Conservation (phyloP, 2,888 invertebrate species). For the Dermolepida albohirtum region DNA sequence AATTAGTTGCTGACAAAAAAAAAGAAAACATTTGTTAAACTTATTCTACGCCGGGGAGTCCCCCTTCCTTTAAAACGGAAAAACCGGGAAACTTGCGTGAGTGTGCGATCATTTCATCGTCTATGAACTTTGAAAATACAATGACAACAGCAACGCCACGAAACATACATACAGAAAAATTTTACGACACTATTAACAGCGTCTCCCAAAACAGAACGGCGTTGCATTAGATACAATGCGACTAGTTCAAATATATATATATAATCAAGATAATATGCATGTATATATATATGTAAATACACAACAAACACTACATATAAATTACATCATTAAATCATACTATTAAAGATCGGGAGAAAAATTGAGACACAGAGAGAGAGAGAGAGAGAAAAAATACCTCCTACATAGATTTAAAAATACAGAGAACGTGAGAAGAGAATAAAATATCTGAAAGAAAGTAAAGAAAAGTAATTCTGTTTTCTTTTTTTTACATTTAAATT, state of each 20-base stretch:
- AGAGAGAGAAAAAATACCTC: slow-evolving; percentile 22
- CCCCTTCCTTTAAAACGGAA: too few species aligned
- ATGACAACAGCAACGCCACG: slow-evolving; percentile 56
- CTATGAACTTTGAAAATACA: slow-evolving; percentile 44
- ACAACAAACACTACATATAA: slow-evolving; percentile 63
- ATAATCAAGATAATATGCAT: slow-evolving; percentile 46
- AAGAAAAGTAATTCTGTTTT: slow-evolving; percentile 39
- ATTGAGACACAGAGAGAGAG: slow-evolving; percentile 57
- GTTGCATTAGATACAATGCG: slow-evolving; percentile 55
- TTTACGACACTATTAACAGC: slow-evolving; percentile 41
- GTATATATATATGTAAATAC: slow-evolving; percentile 55
- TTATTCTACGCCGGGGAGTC: too few species aligned
- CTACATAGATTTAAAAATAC: too few species aligned
- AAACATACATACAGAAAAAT: slow-evolving; percentile 51
- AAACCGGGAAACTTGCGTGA: too few species aligned
- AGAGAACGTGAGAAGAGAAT: neutral
- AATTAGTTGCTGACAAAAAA: too few species aligned
- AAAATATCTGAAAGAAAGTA: slow-evolving; percentile 13
- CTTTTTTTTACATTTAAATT: slow-evolving; percentile 49
- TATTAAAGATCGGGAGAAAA: slow-evolving; percentile 34
- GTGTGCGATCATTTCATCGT: slow-evolving; percentile 1
- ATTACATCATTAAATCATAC: slow-evolving; percentile 54
- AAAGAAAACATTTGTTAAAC: too few species aligned
- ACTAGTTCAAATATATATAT: slow-evolving; percentile 55
- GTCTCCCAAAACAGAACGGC: slow-evolving; percentile 49